These are phyloP conservation scores for Caenorhabditis zanzibari DNA, from an alignment of 2,888 invertebrate genomes.

Conservation along the genomic window DNA sequence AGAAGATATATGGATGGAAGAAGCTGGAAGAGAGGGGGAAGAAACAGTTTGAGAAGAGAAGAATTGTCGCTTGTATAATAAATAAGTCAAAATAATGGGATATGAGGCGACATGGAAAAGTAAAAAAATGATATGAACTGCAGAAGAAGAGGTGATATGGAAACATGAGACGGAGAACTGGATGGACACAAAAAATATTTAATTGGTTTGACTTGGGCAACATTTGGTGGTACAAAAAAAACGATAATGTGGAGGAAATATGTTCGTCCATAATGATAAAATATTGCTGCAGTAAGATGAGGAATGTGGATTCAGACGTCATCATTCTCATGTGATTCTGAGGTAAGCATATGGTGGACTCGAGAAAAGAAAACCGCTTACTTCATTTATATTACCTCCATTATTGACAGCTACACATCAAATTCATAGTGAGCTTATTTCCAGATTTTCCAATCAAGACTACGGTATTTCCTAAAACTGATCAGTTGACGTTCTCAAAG, in stretches of 20 bases:
- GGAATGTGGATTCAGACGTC: background rate
- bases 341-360: no score
- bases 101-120: constrained; percentile 18
- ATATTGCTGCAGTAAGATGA: constrained; percentile 1
- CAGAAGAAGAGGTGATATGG: constrained; percentile 23
- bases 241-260: background rate
- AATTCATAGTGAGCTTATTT: no score
- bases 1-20: background rate
- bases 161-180: constrained; percentile 3
- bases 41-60: background rate
- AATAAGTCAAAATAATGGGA: constrained; percentile 56
- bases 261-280: constrained; percentile 12
- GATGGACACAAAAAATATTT: constrained; percentile 21
- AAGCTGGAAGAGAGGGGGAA: background rate
- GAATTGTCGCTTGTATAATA: constrained; percentile 34
- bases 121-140: constrained; percentile 42
- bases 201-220: constrained; percentile 30
- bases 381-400: background rate
- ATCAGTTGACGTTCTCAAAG: no score
- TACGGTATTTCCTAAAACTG: no score
- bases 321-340: background rate
- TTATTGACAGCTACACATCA: no score
- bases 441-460: no score
- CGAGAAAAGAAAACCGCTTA: no score
- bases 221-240: background rate